Evolutionary conservation across 2,888 invertebrate genomes (phyloP).

Genomic region (Synergus umbraculus): DNA sequence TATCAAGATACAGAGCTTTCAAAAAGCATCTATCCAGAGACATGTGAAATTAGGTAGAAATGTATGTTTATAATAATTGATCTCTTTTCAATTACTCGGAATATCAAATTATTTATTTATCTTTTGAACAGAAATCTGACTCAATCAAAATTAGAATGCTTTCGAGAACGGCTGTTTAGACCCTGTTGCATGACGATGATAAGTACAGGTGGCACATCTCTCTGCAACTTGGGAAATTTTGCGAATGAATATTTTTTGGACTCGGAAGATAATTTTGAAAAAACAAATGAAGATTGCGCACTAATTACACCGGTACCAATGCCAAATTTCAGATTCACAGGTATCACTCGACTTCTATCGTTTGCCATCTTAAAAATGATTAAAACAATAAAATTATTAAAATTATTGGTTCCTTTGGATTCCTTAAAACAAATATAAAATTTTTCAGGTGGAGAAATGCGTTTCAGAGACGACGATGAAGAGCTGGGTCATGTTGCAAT

Average conservation of each 20-base stretch:
- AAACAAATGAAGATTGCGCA: too few species aligned
- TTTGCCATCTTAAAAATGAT: neutral
- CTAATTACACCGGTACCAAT: constrained; percentile 4
- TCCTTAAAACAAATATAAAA: too few species aligned
- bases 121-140: constrained; percentile 54
- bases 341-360: constrained; percentile 41
- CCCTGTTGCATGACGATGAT: constrained; percentile 60
- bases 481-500: constrained; percentile 77
- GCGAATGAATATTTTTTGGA: constrained; percentile 53
- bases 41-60: constrained; percentile 57
- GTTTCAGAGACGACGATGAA: constrained; percentile 77
- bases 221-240: constrained; percentile 55
- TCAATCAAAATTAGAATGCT: constrained; percentile 51
- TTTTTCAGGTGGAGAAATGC: constrained; percentile 67
- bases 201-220: constrained; percentile 58
- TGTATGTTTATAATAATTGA: neutral
- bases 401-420: neutral
- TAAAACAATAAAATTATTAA: neutral
- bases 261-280: too few species aligned
- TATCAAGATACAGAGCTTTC: constrained; percentile 78
- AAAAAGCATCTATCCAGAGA: constrained; percentile 70
- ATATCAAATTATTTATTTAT: too few species aligned
- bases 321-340: constrained; percentile 48
- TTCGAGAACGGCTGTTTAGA: constrained; percentile 60
- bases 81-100: too few species aligned